Base-by-base conservation (phyloP, 2,797 vertebrate genomes). In the Lepilemur ruficaudatus region DNA sequence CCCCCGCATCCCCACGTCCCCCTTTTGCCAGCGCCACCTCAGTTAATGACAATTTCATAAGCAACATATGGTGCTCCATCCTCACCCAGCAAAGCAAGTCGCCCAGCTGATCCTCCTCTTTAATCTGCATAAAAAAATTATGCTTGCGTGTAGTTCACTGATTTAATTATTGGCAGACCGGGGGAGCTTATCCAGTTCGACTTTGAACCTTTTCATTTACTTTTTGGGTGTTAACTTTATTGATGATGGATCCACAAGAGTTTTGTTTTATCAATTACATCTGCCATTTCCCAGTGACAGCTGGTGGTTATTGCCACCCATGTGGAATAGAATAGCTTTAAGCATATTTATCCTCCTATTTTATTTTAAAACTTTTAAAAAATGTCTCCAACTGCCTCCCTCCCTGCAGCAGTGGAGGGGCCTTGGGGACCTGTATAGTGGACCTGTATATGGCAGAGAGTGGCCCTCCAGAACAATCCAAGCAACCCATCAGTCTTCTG, bases 191-290 rank as follows among this genome's bases (percentile, higher is more conserved):
- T 79, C 76, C 63, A 85, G 46, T 84, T 94, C 82, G 87, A 61
- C 91, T 93, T 83, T 82, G 91, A 97, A 88, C 69, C 76, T 73
- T 95, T 93, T 92, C 87, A 46, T 94, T 96, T 94, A 95, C 95
- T 94, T 97, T 96, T 96, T 43, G 93, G 89, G 80, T 95, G 93
- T 90, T 97, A 90, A 97, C 89, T 97, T 97, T 96, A 96, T 97
- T 97, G 95, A 95, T 76, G 78, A 84, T 32, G 63, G 85, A 95
- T 23, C 90, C 93, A 75, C 72, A 41, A 48, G 92, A 93, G 87
- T 97, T 97, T 93, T 69, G 95, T 97, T 97, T 97, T 97, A 94
- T 97, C 96, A 97, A 78, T 97, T 95, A 80, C 93, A 96, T 94
- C 93, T 98, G 93, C 94, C 69, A 23, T 92, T 96, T 96, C 93